These are phyloP conservation scores for Pteropus rufus DNA, from an alignment of 2,797 vertebrate species.

Conservation along the genomic window DNA sequence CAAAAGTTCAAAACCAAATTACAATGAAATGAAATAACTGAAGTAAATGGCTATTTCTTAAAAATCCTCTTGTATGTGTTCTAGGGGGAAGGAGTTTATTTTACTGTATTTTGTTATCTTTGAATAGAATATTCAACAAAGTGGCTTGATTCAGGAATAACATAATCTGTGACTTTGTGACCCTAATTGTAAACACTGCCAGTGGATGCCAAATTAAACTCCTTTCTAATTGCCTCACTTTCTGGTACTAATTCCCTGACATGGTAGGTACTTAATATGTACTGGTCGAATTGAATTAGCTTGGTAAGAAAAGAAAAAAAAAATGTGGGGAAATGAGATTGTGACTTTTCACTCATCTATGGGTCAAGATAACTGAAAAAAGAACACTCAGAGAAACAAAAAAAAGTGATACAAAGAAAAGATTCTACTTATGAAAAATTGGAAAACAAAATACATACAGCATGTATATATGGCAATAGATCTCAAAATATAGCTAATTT, in stretches of 20 bases:
- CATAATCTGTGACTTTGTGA: not conserved
- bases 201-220: not conserved
- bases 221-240: not conserved
- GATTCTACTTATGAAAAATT: not conserved
- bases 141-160: not conserved
- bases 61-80: not conserved
- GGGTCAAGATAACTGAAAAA: not conserved
- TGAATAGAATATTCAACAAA: not conserved
- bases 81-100: slow-evolving; percentile 1
- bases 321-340: not conserved
- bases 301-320: not conserved
- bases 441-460: not conserved
- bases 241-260: not conserved
- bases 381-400: not conserved
- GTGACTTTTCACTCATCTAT: not conserved
- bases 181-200: not conserved
- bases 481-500: not conserved
- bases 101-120: not conserved
- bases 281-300: not conserved
- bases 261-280: not conserved
- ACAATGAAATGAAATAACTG: slow-evolving; percentile 5
- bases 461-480: not conserved
- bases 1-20: slow-evolving; percentile 34
- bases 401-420: not conserved
- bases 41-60: not conserved